Evolutionary conservation across 2,113 vertebrate species (phyloP).

Genomic region (Sorex araneus): DNA sequence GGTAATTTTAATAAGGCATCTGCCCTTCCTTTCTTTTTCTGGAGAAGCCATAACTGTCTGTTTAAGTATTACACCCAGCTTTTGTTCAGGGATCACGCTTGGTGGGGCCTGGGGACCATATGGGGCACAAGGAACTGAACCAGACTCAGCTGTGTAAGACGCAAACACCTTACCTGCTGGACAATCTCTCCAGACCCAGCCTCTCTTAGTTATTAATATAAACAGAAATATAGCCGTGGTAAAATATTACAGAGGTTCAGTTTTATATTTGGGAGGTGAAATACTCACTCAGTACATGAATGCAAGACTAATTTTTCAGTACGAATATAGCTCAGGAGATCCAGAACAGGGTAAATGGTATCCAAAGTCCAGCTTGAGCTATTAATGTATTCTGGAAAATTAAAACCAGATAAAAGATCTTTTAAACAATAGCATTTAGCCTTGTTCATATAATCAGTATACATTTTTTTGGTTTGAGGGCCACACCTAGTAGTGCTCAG

Average conservation of each 20-base stretch:
- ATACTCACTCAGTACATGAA: constrained; percentile 94
- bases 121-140: too few relatives aligned
- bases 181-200: too few relatives aligned
- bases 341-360: constrained; percentile 92
- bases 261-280: constrained; percentile 60
- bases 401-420: constrained; percentile 55
- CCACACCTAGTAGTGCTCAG: too few relatives aligned
- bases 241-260: constrained; percentile 12
- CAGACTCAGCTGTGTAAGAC: too few relatives aligned
- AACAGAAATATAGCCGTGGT: neutral
- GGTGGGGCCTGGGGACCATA: too few relatives aligned
- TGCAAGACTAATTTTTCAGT: constrained; percentile 94
- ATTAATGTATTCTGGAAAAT: constrained; percentile 91
- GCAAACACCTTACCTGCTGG: too few relatives aligned
- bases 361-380: constrained; percentile 95
- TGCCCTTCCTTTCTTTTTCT: neutral
- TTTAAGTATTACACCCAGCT: too few relatives aligned
- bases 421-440: constrained; percentile 13
- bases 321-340: constrained; percentile 96
- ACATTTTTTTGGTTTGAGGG: too few relatives aligned
- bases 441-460: neutral
- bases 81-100: too few relatives aligned
- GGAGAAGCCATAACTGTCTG: neutral
- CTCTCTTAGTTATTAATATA: neutral
- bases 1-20: neutral